Percentiles rank a stretch among this genome's conserved stretches.
phyloP scores from a whole-genome alignment of 1,140 invertebrate species.

The Arion vulgaris region DNA sequence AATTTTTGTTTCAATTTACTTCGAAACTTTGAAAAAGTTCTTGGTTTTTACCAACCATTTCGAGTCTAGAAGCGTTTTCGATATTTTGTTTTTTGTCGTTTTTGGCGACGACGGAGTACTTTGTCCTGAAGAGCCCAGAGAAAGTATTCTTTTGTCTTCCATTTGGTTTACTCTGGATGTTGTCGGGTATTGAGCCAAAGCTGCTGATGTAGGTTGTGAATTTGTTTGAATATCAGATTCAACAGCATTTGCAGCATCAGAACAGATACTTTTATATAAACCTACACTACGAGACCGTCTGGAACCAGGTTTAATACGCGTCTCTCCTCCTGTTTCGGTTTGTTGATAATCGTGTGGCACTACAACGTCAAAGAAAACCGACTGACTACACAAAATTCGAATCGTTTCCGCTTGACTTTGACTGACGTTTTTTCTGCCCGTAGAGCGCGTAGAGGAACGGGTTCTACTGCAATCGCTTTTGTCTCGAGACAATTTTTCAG shows the following conservation, averaged over 20 bases:
- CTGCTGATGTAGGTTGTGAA: no score
- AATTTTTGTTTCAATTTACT: constrained; percentile 47
- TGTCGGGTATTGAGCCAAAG: background rate
- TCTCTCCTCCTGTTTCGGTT: background rate
- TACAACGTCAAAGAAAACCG: constrained; percentile 65
- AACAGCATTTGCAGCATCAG: no score
- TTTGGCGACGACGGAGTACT: constrained; percentile 39
- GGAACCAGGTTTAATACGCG: background rate
- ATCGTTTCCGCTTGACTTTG: constrained; percentile 65
- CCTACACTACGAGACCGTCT: background rate
- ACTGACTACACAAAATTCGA: constrained; percentile 65
- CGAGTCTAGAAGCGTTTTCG: constrained; percentile 60
- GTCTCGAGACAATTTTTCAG: background rate
- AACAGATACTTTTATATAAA: no score
- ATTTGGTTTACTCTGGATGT: no score
- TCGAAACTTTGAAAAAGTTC: constrained; percentile 70
- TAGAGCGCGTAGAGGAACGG: constrained; percentile 35
- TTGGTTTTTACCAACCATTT: constrained; percentile 65
- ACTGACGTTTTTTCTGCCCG: constrained; percentile 42
- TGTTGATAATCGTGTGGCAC: constrained; percentile 50
- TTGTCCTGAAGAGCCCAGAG: constrained; percentile 55
- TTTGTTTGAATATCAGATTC: no score
- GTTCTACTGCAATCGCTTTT: constrained; percentile 16
- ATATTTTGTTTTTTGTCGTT: constrained; percentile 53
- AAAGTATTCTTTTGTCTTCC: no score